phyloP scores from a whole-genome alignment of 2,113 vertebrate species.

The Leucoraja erinaceus region DNA sequence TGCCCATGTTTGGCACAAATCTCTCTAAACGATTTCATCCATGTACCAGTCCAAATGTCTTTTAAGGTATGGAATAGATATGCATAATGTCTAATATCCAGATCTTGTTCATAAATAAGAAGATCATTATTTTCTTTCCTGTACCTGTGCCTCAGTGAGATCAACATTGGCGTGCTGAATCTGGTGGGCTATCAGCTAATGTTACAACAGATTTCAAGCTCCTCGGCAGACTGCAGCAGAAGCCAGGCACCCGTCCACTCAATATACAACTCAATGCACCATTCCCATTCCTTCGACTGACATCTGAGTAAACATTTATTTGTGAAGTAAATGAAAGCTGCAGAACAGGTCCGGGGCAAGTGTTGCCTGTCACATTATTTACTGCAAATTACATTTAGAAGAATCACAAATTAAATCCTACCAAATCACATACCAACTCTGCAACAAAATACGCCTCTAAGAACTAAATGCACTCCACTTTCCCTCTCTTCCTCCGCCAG shows the following conservation, averaged over 20 bases:
- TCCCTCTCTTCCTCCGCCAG: background rate
- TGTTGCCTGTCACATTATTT: background rate
- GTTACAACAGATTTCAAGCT: background rate
- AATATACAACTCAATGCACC: background rate
- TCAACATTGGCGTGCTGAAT: background rate
- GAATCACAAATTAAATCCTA: background rate
- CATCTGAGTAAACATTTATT: background rate
- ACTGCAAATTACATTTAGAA: slow-evolving; percentile 27
- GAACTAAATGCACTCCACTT: background rate
- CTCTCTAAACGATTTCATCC: no score
- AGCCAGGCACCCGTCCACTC: background rate
- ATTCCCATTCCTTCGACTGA: no score
- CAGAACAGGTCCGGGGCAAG: background rate
- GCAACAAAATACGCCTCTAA: background rate
- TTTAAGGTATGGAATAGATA: no score
- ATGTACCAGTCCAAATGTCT: no score
- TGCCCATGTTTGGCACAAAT: no score
- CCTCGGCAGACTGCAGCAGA: background rate
- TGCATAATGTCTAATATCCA: no score
- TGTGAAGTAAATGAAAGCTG: background rate
- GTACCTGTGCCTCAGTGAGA: background rate
- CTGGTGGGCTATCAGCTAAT: background rate
- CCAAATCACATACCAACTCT: background rate
- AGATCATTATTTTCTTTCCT: background rate
- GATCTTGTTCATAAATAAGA: no score